A percentile compares a stretch with the other conserved stretches of the same genome.
Evolutionary conservation across 2,113 vertebrate species (phyloP).

Genomic region (Oreotragus oreotragus): DNA sequence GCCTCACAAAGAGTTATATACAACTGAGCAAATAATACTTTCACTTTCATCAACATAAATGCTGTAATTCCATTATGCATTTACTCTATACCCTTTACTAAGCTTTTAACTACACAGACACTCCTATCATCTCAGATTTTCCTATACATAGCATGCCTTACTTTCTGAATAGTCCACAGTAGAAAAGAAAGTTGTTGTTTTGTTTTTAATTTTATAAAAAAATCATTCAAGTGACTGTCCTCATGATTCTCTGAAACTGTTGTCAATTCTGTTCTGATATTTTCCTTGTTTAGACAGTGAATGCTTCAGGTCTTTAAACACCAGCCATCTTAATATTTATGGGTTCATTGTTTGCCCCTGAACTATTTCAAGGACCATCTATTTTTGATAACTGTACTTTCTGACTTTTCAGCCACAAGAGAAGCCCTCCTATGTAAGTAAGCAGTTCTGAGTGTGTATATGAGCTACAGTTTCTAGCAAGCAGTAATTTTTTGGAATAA

Average conservation of each 20-base stretch:
- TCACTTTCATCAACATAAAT: neutral
- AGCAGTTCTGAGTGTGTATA: neutral
- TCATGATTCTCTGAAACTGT: neutral
- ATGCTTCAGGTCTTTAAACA: neutral
- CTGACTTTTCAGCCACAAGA: neutral
- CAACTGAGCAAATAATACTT: neutral
- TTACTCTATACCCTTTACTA: neutral
- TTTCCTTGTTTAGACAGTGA: neutral
- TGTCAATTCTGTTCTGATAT: neutral
- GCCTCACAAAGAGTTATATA: neutral
- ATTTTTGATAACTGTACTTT: neutral
- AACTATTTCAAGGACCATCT: neutral
- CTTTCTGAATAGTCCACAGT: neutral
- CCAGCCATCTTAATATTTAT: neutral
- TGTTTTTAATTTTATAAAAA: neutral
- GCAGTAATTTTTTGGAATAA: neutral
- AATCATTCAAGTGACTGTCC: neutral
- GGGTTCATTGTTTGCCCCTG: neutral
- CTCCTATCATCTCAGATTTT: neutral
- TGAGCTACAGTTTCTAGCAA: neutral
- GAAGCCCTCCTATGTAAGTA: neutral
- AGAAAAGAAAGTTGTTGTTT: neutral
- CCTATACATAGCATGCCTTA: neutral
- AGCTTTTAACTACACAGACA: neutral
- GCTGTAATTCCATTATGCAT: neutral